These are phyloP conservation scores for Pseudoatta argentina DNA, from an alignment of 1,140 invertebrate species.

Conservation along the genomic window DNA sequence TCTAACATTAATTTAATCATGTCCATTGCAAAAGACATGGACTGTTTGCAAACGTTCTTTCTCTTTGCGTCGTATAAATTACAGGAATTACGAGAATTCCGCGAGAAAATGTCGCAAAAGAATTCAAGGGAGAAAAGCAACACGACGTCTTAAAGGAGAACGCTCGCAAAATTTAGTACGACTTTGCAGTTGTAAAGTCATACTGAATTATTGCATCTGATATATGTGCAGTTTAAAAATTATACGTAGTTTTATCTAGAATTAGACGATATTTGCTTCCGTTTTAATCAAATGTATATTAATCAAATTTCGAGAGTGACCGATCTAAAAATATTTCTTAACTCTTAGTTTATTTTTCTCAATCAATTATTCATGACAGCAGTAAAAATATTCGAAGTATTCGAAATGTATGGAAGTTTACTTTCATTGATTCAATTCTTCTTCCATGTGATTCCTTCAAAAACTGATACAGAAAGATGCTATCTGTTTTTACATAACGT, in stretches of 20 bases:
- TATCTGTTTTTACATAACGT: background rate
- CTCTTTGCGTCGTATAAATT: conserved; percentile 51
- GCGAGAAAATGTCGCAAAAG: conserved; percentile 47
- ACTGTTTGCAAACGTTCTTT: conserved; percentile 55
- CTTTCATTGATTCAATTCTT: background rate
- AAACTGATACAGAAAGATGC: background rate
- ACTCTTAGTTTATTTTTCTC: background rate
- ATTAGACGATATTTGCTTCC: background rate
- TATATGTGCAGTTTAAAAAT: background rate
- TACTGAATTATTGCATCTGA: background rate
- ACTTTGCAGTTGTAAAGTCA: background rate
- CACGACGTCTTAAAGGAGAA: conserved; percentile 62
- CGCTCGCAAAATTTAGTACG: background rate
- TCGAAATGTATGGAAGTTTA: background rate
- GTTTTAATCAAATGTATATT: background rate
- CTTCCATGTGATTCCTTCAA: background rate
- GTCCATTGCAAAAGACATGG: conserved; percentile 20
- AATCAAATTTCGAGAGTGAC: background rate
- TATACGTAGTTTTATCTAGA: conserved; percentile 9
- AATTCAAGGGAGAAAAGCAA: conserved; percentile 48
- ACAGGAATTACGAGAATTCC: conserved; percentile 32
- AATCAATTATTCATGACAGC: background rate
- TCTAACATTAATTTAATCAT: conserved; percentile 53
- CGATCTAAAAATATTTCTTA: background rate
- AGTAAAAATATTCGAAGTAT: background rate